Percentiles rank a stretch among this genome's conserved stretches.
Evolutionary conservation across 2,113 vertebrate genomes (phyloP).

Genomic region (Syrrhaptes paradoxus): DNA sequence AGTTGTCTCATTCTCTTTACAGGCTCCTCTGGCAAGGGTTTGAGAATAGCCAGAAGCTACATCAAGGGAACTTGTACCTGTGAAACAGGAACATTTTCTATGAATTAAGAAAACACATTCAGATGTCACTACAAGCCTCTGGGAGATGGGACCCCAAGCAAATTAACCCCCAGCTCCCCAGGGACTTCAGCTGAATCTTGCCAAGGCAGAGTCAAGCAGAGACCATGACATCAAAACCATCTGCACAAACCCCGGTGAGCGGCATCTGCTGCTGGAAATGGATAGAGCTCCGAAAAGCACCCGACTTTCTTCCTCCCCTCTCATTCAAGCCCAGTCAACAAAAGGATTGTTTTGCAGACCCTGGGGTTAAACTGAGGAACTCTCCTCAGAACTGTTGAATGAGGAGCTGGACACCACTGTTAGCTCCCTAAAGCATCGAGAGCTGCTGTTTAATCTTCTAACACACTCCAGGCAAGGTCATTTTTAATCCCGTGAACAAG

Average conservation of each 20-base stretch:
- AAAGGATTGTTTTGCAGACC: not conserved
- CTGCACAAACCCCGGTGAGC: not conserved
- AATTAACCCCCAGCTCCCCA: not conserved
- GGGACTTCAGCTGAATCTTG: not conserved
- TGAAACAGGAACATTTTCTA: not conserved
- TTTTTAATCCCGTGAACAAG: slow-evolving; percentile 51
- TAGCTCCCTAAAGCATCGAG: not conserved
- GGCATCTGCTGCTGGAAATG: not conserved
- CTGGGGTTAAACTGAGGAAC: not conserved
- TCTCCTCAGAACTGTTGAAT: not conserved
- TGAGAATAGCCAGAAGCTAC: not conserved
- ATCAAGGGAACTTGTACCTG: not conserved
- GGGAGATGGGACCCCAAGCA: not conserved
- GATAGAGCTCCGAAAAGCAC: not conserved
- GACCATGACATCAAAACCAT: not conserved
- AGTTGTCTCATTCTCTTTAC: not conserved
- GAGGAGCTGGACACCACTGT: slow-evolving; percentile 28
- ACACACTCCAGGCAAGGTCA: slow-evolving; percentile 27
- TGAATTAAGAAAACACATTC: not conserved
- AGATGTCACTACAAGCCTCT: not conserved
- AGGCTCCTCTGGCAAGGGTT: not conserved
- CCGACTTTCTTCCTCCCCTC: not conserved
- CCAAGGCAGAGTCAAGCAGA: not conserved
- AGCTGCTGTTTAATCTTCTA: slow-evolving; percentile 28
- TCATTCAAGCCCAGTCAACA: not conserved